phyloP scores from a whole-genome alignment of 1,140 invertebrate genomes.

The Drosophila kikkawai region DNA sequence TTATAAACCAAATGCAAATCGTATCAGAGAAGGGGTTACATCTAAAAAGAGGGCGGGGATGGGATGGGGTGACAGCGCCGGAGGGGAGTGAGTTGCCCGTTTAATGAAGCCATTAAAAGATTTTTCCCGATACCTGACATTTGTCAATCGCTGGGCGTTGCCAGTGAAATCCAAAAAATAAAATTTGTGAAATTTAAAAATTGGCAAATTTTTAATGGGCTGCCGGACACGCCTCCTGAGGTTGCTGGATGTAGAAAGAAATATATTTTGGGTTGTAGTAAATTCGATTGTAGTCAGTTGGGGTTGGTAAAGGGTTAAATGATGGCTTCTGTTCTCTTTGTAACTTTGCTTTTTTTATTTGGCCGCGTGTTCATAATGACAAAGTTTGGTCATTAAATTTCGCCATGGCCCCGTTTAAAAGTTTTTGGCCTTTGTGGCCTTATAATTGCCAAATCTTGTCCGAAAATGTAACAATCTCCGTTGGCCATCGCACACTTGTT shows the following conservation, averaged over 20 bases:
- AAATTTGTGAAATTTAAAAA: constrained; percentile 63
- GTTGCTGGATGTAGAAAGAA: constrained; percentile 2
- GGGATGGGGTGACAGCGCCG: constrained; percentile 7
- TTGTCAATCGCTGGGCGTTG: constrained; percentile 74
- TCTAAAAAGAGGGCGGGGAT: background rate
- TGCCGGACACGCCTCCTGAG: constrained; percentile 56
- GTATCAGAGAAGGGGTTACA: constrained; percentile 66
- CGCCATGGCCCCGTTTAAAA: constrained; percentile 39
- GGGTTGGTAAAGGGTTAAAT: constrained; percentile 63
- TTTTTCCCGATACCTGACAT: constrained; percentile 62
- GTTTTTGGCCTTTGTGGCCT: constrained; percentile 29
- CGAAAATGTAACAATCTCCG: constrained; percentile 46
- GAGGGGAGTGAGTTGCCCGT: constrained; percentile 43
- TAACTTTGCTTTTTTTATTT: background rate
- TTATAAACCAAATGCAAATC: constrained; percentile 69
- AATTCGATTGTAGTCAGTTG: constrained; percentile 11
- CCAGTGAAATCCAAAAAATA: constrained; percentile 51
- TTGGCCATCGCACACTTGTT: constrained; percentile 72
- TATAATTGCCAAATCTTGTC: constrained; percentile 78
- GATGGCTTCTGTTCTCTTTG: constrained; percentile 10
- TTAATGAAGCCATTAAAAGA: constrained; percentile 80
- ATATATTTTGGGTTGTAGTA: constrained; percentile 28
- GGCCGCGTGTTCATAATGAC: constrained; percentile 50
- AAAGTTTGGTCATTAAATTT: constrained; percentile 78
- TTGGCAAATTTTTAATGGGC: constrained; percentile 71